Evolutionary conservation across 2,797 vertebrate species (phyloP).

Genomic region (Protonibea diacanthus): DNA sequence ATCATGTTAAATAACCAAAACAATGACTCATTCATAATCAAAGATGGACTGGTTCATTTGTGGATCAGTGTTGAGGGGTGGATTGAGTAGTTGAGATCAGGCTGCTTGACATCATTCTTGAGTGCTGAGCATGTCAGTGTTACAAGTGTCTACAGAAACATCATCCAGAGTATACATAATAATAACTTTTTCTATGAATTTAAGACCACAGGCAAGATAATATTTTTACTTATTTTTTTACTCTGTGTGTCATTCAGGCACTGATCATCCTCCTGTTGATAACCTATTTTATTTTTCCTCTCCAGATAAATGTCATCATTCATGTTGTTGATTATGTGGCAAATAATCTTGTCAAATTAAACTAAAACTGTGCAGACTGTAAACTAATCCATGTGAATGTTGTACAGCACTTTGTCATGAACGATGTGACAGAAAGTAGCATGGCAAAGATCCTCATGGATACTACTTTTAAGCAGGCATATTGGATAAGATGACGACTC

Average conservation of each 20-base stretch:
- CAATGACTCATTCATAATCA: background rate
- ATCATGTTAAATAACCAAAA: background rate
- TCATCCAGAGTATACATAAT: background rate
- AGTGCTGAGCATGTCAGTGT: background rate
- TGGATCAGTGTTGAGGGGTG: background rate
- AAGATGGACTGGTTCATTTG: background rate
- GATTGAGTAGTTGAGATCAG: background rate
- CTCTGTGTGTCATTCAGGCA: background rate
- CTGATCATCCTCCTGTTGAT: too few species aligned
- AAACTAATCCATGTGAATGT: background rate
- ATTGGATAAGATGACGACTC: background rate
- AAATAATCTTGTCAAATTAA: too few species aligned
- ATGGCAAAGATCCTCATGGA: background rate
- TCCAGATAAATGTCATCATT: background rate
- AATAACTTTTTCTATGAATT: background rate
- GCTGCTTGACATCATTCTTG: background rate
- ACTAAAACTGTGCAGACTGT: background rate
- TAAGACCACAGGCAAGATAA: background rate
- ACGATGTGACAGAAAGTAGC: background rate
- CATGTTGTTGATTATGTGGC: background rate
- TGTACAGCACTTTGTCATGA: background rate
- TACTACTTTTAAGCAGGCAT: background rate
- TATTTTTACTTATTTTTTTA: background rate
- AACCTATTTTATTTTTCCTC: background rate
- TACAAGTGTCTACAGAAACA: background rate